These are phyloP conservation scores for Gobio occitaniae DNA, from an alignment of 2,797 vertebrate genomes.

Conservation along the genomic window DNA sequence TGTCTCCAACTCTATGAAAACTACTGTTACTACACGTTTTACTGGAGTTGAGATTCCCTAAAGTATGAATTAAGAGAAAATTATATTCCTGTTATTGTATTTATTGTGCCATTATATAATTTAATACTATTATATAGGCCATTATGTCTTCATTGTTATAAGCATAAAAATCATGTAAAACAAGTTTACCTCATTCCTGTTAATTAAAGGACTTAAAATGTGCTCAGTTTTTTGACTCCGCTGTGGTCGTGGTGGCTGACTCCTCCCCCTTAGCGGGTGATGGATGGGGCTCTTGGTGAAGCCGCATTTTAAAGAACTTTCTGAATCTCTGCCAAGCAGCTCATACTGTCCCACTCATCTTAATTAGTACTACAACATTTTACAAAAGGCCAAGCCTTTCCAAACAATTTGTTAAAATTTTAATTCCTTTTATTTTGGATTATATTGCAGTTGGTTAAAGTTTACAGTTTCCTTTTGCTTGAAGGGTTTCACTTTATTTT, in stretches of 20 bases:
- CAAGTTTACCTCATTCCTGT: constrained; percentile 4
- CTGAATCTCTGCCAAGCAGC: constrained; percentile 41
- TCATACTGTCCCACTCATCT: constrained; percentile 50
- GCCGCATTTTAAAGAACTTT: constrained; percentile 30
- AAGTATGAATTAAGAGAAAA: background rate
- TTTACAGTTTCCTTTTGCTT: constrained; percentile 2
- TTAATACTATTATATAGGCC: background rate
- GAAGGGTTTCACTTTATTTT: no score
- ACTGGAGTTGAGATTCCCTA: background rate
- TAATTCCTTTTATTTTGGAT: background rate
- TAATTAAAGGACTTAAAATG: background rate
- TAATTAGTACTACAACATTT: constrained; percentile 50
- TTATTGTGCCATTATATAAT: background rate
- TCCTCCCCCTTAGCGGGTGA: constrained; percentile 35
- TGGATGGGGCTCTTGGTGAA: constrained; percentile 33
- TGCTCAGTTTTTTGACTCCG: constrained; percentile 13
- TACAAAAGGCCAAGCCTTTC: constrained; percentile 18
- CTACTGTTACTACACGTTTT: constrained; percentile 1
- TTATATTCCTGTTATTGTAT: background rate
- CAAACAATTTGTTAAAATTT: constrained; percentile 52
- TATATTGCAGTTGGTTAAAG: constrained; percentile 1
- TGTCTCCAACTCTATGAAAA: constrained; percentile 17
- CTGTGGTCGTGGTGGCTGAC: constrained; percentile 38
- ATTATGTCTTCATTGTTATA: constrained; percentile 9
- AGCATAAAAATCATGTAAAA: background rate